Conservation (phyloP, 2,888 invertebrate species). For the Andrena chrysosceles region DNA sequence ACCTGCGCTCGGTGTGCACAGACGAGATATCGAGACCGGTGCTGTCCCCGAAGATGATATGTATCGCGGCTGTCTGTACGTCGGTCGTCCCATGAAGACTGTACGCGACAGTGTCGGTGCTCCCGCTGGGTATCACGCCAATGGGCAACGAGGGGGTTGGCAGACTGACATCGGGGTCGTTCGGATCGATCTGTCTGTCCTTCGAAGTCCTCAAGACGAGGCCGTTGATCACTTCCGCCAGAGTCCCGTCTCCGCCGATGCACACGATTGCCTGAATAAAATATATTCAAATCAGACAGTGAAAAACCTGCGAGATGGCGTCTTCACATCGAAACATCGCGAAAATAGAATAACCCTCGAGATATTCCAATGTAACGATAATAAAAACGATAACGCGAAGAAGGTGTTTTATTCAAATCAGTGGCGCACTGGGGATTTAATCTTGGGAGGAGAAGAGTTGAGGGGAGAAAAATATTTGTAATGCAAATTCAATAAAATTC, state of each 20-base stretch:
- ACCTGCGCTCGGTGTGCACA: constrained; percentile 87
- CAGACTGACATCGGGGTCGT: constrained; percentile 85
- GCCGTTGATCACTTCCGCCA: constrained; percentile 93
- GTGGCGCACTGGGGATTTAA: no score
- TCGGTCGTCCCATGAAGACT: constrained; percentile 92
- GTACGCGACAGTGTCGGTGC: constrained; percentile 92
- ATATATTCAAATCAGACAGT: neutral
- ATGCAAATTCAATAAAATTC: no score
- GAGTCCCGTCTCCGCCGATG: constrained; percentile 95
- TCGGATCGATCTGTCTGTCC: constrained; percentile 86
- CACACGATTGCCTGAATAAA: constrained; percentile 90
- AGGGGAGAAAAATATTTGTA: no score
- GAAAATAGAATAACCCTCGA: no score
- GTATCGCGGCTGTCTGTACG: constrained; percentile 92
- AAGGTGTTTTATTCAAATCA: no score
- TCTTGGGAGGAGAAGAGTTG: no score
- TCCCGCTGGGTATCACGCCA: constrained; percentile 91
- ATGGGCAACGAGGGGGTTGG: constrained; percentile 86
- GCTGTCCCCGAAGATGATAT: constrained; percentile 92
- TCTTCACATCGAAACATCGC: no score
- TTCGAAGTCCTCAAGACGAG: constrained; percentile 87
- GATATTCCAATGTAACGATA: no score
- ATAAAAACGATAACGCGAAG: no score
- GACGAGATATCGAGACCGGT: constrained; percentile 92
- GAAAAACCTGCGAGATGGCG: no score